phyloP scores from a whole-genome alignment of 2,888 invertebrate species.

The Callyntrura sp. region DNA sequence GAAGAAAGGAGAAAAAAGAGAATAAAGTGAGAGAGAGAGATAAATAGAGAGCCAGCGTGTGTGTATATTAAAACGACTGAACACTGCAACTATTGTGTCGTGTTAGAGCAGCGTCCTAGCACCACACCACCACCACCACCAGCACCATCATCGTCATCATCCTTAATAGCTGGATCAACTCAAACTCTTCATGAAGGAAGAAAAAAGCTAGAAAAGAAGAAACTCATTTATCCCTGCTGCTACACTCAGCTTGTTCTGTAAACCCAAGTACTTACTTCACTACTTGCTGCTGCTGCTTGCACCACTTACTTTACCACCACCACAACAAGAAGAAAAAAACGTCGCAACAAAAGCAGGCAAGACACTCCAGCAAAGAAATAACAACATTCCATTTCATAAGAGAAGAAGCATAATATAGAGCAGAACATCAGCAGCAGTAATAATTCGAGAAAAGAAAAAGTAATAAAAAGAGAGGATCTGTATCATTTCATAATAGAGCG shows the following conservation, averaged over 20 bases:
- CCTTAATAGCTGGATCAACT: constrained; percentile 57
- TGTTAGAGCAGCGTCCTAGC: constrained; percentile 13
- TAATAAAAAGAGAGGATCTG: constrained; percentile 47
- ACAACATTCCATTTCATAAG: constrained; percentile 6
- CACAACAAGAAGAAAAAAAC: constrained; percentile 26
- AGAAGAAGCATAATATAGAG: neutral
- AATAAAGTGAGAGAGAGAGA: neutral
- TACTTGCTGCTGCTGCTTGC: neutral
- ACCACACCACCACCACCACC: constrained; percentile 28
- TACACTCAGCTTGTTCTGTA: constrained; percentile 7
- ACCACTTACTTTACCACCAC: neutral
- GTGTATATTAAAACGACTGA: constrained; percentile 28
- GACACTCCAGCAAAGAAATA: constrained; percentile 11
- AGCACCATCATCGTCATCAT: constrained; percentile 33
- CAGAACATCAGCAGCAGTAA: neutral
- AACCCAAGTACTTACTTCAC: constrained; percentile 11
- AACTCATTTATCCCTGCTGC: constrained; percentile 67
- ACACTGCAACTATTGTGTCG: constrained; percentile 31
- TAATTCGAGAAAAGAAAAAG: constrained; percentile 22
- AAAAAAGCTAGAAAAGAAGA: constrained; percentile 40
- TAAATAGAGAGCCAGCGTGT: constrained; percentile 10
- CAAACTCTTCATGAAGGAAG: constrained; percentile 45
- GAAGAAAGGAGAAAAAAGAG: constrained; percentile 4
- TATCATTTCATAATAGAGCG: constrained; percentile 49
- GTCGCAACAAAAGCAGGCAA: neutral